phyloP scores from a whole-genome alignment of 1,140 invertebrate genomes.

The Aphaenogaster floridana region DNA sequence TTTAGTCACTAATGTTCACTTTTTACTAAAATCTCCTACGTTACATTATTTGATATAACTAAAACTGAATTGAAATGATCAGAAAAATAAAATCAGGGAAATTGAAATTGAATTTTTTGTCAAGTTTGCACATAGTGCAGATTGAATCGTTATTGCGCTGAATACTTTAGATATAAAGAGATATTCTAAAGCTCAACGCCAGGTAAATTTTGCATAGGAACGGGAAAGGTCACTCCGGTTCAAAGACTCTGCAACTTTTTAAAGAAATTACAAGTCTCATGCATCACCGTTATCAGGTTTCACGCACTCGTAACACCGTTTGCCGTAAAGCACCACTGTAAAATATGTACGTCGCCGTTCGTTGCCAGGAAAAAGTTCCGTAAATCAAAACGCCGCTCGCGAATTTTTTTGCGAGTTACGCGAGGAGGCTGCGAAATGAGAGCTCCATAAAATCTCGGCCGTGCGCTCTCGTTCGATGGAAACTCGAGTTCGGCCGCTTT shows the following conservation, averaged over 20 bases:
- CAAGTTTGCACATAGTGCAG: background rate
- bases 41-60: background rate
- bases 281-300: slow-evolving; percentile 61
- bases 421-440: slow-evolving; percentile 49
- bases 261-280: slow-evolving; percentile 61
- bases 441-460: slow-evolving; percentile 34
- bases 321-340: slow-evolving; percentile 45
- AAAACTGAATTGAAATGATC: background rate
- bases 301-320: slow-evolving; percentile 56
- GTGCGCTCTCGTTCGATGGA: slow-evolving; percentile 46
- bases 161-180: slow-evolving; percentile 1
- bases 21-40: background rate
- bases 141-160: background rate
- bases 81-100: background rate
- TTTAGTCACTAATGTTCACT: background rate
- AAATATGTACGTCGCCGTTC: slow-evolving; percentile 63
- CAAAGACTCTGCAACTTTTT: slow-evolving; percentile 51
- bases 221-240: slow-evolving; percentile 38
- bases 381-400: slow-evolving; percentile 54
- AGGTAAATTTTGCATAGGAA: slow-evolving; percentile 31
- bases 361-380: slow-evolving; percentile 47
- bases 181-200: too few relatives aligned
- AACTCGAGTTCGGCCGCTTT: slow-evolving; percentile 52
- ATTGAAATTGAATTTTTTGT: slow-evolving; percentile 26
- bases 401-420: slow-evolving; percentile 43